phyloP scores from a whole-genome alignment of 2,113 vertebrate genomes.

The Anarhynchus alexandrinus region DNA sequence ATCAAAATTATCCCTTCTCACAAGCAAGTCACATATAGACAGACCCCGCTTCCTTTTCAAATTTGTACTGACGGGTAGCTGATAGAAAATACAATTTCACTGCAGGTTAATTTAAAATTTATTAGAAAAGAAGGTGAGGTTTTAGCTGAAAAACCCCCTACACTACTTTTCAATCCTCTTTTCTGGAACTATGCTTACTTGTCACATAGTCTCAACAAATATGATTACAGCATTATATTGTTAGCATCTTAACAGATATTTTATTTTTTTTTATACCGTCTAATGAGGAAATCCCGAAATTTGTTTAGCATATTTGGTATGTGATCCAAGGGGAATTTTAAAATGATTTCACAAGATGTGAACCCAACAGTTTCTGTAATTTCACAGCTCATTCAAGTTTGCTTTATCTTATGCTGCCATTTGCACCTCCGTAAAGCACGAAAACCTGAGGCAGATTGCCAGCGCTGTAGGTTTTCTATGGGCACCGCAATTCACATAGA shows the following conservation, averaged over 20 bases:
- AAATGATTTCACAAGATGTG: not conserved
- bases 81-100: constrained; percentile 21
- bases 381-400: not conserved
- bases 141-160: not conserved
- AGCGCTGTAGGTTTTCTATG: not conserved
- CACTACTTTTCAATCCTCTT: constrained; percentile 28
- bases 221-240: not conserved
- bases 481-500: not conserved
- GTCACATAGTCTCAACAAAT: constrained; percentile 17
- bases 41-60: not conserved
- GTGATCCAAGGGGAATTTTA: not conserved
- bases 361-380: not conserved
- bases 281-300: not conserved
- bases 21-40: not conserved
- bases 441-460: rapidly evolving
- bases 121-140: constrained; percentile 6
- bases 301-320: not conserved
- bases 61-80: not conserved
- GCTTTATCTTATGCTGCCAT: not conserved
- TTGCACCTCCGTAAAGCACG: not conserved
- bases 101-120: constrained; percentile 43
- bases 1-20: not conserved
- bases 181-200: constrained; percentile 10
- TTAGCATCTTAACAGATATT: not conserved
- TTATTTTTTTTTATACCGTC: not conserved